Evolutionary conservation across 2,888 invertebrate genomes (phyloP).

Genomic region (Drosophila eohydei): DNA sequence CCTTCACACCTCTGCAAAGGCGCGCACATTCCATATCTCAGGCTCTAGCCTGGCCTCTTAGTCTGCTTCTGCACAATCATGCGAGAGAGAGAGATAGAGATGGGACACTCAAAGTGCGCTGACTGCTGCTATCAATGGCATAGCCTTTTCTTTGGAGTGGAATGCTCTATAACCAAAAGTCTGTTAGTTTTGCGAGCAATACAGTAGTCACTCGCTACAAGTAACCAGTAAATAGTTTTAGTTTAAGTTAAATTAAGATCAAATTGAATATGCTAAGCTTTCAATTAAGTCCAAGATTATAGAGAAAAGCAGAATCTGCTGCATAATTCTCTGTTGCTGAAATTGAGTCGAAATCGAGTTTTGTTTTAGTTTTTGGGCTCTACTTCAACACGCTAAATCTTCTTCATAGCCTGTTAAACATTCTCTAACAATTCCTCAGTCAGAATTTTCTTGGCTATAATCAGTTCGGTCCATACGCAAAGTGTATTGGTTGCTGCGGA

Average conservation of each 20-base stretch:
- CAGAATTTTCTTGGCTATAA: background rate
- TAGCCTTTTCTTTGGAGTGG: conserved; percentile 29
- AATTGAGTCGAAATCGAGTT: background rate
- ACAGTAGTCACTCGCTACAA: background rate
- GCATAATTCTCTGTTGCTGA: too few species aligned
- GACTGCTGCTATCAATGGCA: conserved; percentile 66
- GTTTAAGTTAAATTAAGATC: background rate
- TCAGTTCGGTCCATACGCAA: background rate
- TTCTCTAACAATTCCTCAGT: too few species aligned
- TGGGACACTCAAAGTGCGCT: conserved; percentile 39
- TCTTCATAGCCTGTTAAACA: too few species aligned
- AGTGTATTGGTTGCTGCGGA: background rate
- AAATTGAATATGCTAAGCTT: too few species aligned
- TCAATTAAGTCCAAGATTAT: too few species aligned
- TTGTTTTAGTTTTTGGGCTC: background rate
- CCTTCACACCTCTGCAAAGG: conserved; percentile 63
- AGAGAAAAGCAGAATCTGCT: too few species aligned
- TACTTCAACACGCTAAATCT: background rate
- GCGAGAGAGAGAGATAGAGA: conserved; percentile 6
- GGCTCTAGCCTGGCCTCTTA: background rate
- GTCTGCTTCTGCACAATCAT: conserved; percentile 47
- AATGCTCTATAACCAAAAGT: background rate
- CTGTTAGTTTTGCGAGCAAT: background rate
- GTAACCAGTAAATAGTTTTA: background rate
- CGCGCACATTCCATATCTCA: conserved; percentile 21